These are phyloP conservation scores for Ferrisia virgata DNA, from an alignment of 2,888 invertebrate species.

Conservation along the genomic window DNA sequence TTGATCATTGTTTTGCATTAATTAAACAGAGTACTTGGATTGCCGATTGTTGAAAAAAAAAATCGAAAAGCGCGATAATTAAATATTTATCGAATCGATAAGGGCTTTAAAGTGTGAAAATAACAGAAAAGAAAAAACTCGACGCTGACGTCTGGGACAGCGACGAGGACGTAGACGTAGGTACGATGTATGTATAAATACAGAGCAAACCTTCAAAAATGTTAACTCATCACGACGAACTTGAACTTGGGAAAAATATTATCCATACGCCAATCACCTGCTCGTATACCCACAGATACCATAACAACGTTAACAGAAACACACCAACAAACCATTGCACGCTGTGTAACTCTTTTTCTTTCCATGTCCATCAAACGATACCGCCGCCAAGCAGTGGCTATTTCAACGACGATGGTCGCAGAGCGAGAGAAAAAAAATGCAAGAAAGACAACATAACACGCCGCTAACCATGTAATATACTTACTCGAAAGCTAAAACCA, in stretches of 20 bases:
- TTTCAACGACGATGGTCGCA: background rate
- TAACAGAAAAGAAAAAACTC: background rate
- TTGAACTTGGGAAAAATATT: conserved; percentile 2
- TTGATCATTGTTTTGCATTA: background rate
- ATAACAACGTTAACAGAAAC: conserved; percentile 6
- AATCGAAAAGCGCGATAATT: background rate
- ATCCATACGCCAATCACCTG: background rate
- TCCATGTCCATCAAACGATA: background rate
- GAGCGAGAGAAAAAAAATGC: background rate
- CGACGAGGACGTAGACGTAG: too few relatives aligned
- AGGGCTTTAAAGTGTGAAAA: background rate
- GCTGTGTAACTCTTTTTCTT: background rate
- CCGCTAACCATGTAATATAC: background rate
- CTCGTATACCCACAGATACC: background rate
- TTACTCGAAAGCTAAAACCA: background rate
- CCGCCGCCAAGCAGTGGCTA: background rate
- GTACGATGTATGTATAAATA: too few relatives aligned
- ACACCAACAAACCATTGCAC: background rate
- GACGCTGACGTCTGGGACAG: background rate
- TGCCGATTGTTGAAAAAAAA: too few relatives aligned
- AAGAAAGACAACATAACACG: too few relatives aligned
- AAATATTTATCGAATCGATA: conserved; percentile 1
- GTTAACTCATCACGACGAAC: background rate
- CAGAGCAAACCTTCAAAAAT: background rate
- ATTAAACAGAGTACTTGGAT: background rate